Evolutionary conservation across 2,888 invertebrate genomes (phyloP).

Genomic region (Palloptera scutellata): DNA sequence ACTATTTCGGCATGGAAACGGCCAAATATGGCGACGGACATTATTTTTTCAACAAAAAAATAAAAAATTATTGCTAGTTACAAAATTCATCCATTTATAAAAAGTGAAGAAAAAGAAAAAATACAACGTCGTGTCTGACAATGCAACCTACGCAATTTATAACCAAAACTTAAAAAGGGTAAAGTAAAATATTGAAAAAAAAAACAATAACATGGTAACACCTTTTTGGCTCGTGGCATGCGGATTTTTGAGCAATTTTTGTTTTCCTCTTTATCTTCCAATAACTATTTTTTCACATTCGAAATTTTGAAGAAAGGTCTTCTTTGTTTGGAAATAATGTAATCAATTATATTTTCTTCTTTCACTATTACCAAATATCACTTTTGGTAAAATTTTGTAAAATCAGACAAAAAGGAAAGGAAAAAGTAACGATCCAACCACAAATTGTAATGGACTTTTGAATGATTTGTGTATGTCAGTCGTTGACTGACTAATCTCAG

Average conservation of each 20-base stretch:
- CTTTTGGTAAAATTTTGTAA: no score
- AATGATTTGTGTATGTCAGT: slow-evolving; percentile 15
- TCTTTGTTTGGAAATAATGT: no score
- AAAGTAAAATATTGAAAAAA: no score
- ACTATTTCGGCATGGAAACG: background rate
- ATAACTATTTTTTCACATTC: background rate
- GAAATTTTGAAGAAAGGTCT: no score
- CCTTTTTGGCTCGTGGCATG: slow-evolving; percentile 19
- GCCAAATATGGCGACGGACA: slow-evolving; percentile 7
- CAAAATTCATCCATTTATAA: background rate
- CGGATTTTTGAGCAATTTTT: slow-evolving; percentile 3
- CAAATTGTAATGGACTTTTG: slow-evolving; percentile 17
- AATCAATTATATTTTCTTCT: no score
- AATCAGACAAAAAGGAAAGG: background rate
- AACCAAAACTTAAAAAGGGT: slow-evolving; percentile 3
- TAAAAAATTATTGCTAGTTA: background rate
- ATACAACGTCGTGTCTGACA: background rate
- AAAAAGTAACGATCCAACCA: background rate
- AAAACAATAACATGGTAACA: slow-evolving; percentile 1
- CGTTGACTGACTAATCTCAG: slow-evolving; percentile 7
- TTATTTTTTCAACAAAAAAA: background rate
- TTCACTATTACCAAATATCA: no score
- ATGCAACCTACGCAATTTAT: slow-evolving; percentile 9
- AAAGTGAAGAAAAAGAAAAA: background rate
- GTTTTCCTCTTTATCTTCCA: background rate